Percentiles rank a stretch among this genome's conserved stretches.
phyloP scores from a whole-genome alignment of 2,888 invertebrate genomes.

The Drosophila putrida region DNA sequence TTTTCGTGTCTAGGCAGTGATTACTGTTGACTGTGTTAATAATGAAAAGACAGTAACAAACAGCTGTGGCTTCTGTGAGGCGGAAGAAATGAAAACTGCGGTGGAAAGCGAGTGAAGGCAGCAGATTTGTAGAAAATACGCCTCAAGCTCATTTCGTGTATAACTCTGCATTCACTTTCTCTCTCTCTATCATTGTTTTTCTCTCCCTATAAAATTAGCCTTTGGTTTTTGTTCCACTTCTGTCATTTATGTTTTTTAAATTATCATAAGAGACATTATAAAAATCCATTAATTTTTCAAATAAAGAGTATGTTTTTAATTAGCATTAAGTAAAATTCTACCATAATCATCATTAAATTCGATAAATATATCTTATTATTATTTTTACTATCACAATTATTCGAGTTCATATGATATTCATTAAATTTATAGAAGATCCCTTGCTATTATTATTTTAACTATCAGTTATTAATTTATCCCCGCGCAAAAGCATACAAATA shows the following conservation, averaged over 20 bases:
- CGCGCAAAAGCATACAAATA: no score
- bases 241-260: constrained; percentile 2
- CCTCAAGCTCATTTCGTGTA: constrained; percentile 27
- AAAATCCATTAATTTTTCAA: no score
- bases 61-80: constrained; percentile 62
- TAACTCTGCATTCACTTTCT: constrained; percentile 1
- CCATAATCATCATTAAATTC: no score
- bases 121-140: constrained; percentile 4
- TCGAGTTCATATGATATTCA: no score
- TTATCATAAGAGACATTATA: neutral
- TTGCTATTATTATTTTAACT: no score
- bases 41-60: constrained; percentile 70
- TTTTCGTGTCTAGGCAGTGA: constrained; percentile 68
- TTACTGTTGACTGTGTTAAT: constrained; percentile 78
- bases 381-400: no score
- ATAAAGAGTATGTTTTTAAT: no score
- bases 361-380: no score
- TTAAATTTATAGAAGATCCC: no score
- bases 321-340: no score
- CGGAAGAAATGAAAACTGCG: neutral
- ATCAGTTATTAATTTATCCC: no score
- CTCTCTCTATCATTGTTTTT: neutral
- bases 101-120: neutral
- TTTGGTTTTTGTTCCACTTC: neutral
- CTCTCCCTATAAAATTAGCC: neutral